phyloP scores from a whole-genome alignment of 2,888 invertebrate species.

The Sesamia inferens region DNA sequence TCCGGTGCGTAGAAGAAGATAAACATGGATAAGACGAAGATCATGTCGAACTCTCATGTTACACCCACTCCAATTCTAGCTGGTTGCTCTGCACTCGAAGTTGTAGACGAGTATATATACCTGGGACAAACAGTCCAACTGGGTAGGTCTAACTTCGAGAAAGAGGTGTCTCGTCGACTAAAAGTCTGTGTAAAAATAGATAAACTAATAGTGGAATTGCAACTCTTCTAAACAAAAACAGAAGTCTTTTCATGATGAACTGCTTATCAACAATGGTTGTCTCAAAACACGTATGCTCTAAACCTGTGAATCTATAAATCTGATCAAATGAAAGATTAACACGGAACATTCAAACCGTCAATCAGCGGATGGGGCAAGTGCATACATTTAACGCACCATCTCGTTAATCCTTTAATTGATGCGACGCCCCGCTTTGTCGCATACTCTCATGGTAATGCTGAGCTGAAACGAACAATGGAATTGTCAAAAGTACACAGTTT shows the following conservation, averaged over 20 bases:
- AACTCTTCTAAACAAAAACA: background rate
- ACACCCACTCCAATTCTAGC: too few species aligned
- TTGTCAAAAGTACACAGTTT: background rate
- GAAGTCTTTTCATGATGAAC: background rate
- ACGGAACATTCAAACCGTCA: constrained; percentile 36
- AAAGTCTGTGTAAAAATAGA: too few species aligned
- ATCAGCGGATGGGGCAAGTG: constrained; percentile 39
- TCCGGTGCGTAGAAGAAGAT: too few species aligned
- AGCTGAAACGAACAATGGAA: constrained; percentile 9
- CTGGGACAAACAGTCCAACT: too few species aligned
- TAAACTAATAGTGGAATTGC: too few species aligned
- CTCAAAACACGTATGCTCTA: background rate
- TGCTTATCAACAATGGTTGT: background rate
- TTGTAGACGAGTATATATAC: too few species aligned
- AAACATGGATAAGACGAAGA: too few species aligned
- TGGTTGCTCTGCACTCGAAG: too few species aligned
- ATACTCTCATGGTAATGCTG: constrained; percentile 36
- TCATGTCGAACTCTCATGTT: too few species aligned
- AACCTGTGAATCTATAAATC: constrained; percentile 5
- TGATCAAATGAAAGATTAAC: constrained; percentile 39
- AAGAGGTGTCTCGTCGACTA: too few species aligned
- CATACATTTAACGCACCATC: constrained; percentile 50
- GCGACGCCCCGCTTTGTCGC: constrained; percentile 49
- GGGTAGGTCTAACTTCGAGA: too few species aligned
- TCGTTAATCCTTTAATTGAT: constrained; percentile 75